phyloP scores from a whole-genome alignment of 2,113 vertebrate species.

The Daphoenositta chrysoptera region DNA sequence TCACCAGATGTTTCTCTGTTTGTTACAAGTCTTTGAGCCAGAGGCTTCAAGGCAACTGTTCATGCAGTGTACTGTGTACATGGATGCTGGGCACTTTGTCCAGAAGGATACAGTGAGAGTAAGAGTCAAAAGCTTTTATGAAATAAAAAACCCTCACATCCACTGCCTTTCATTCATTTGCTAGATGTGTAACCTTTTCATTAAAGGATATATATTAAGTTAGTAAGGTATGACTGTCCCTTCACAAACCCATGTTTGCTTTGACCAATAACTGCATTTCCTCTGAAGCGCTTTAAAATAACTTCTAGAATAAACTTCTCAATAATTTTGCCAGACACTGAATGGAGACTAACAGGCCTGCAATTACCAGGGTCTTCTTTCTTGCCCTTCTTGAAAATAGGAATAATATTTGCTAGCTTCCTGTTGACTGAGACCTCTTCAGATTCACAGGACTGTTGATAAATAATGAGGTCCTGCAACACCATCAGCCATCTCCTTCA shows the following conservation, averaged over 20 bases:
- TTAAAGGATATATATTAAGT: background rate
- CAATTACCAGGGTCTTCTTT: background rate
- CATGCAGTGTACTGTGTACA: fast-evolving
- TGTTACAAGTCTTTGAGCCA: background rate
- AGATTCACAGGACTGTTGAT: background rate
- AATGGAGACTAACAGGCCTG: background rate
- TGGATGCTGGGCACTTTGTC: background rate
- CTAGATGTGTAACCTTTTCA: background rate
- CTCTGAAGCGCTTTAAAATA: background rate
- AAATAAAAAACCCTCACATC: background rate
- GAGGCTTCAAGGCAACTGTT: background rate
- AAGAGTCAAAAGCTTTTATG: background rate
- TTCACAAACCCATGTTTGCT: background rate
- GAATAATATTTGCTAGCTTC: background rate
- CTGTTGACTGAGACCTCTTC: background rate
- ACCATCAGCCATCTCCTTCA: background rate
- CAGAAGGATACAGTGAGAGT: background rate
- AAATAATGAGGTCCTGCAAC: background rate
- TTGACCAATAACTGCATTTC: background rate
- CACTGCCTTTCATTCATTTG: background rate
- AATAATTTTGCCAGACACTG: background rate
- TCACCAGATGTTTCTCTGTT: background rate
- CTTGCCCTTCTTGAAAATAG: background rate
- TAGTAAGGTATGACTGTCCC: background rate
- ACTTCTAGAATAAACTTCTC: background rate